A percentile compares a stretch with the other conserved stretches of the same genome.
These are phyloP conservation scores for Morphnarchus princeps DNA, from an alignment of 2,113 vertebrate genomes.

Conservation along the genomic window DNA sequence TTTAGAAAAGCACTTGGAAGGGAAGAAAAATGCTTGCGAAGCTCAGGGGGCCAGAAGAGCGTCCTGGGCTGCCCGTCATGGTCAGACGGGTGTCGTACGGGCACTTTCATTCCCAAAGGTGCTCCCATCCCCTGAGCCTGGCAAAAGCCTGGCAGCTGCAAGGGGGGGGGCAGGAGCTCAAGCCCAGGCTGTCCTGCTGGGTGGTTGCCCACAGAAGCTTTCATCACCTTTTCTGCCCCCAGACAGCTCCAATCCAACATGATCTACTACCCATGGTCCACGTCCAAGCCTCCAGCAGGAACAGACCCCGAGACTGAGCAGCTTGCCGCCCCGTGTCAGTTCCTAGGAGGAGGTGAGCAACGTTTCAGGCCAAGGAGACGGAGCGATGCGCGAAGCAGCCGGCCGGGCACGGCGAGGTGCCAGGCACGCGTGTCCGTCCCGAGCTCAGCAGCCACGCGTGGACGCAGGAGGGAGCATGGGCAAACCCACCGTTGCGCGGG, in stretches of 20 bases:
- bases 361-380: rapidly evolving
- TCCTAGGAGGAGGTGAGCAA: neutral
- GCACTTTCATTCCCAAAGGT: neutral
- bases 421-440: rapidly evolving
- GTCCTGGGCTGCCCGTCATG: neutral
- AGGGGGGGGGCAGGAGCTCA: neutral
- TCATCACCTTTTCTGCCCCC: neutral
- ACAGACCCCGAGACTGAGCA: rapidly evolving
- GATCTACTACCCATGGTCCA: rapidly evolving
- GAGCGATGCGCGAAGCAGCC: rapidly evolving
- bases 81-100: rapidly evolving
- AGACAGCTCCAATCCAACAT: neutral
- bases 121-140: neutral
- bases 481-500: neutral
- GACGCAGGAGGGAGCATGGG: rapidly evolving
- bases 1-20: neutral
- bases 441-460: neutral
- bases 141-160: neutral
- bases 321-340: neutral
- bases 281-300: rapidly evolving
- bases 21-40: neutral
- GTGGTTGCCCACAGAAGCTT: neutral
- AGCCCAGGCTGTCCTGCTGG: neutral
- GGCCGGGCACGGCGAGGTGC: rapidly evolving
- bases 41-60: neutral